phyloP scores from a whole-genome alignment of 92 coral and sea anemone species.

The Palythoa heliodiscus region DNA sequence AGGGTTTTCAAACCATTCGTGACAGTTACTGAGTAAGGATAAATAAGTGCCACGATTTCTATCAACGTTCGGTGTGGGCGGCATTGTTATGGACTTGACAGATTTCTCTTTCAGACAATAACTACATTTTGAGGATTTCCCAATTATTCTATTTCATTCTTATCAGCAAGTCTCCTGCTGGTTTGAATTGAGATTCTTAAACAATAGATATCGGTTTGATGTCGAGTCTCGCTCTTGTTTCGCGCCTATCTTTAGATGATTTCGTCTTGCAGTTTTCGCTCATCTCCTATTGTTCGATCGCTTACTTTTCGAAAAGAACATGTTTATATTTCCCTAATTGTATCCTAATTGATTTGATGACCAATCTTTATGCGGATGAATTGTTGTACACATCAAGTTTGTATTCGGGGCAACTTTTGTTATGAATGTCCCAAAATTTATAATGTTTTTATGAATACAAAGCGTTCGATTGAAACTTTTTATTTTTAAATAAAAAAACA shows the following conservation, averaged over 20 bases:
- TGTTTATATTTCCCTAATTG: slow-evolving; percentile 41
- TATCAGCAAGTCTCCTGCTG: slow-evolving; percentile 34
- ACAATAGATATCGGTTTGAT: not conserved
- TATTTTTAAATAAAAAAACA: not conserved
- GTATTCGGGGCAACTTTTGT: not conserved
- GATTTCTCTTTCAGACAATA: slow-evolving; percentile 32
- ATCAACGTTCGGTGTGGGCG: slow-evolving; percentile 35
- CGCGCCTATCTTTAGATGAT: not conserved
- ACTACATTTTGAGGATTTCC: slow-evolving; percentile 34
- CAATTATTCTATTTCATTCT: slow-evolving; percentile 10
- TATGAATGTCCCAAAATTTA: not conserved
- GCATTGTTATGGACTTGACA: slow-evolving; percentile 26
- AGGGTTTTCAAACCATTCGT: slow-evolving; percentile 10
- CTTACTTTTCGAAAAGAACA: slow-evolving; percentile 35
- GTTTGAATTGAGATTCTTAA: slow-evolving; percentile 17
- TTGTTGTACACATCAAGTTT: not conserved
- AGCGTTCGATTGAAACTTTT: slow-evolving; percentile 9
- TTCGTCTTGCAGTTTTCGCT: not conserved
- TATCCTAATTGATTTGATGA: slow-evolving; percentile 29
- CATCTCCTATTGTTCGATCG: slow-evolving; percentile 30
- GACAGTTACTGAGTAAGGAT: not conserved
- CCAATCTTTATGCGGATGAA: slow-evolving; percentile 2
- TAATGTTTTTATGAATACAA: not conserved
- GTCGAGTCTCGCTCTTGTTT: not conserved
- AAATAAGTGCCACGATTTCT: slow-evolving; percentile 11